A percentile compares a stretch with the other conserved stretches of the same genome.
These are phyloP conservation scores for Antigone vipio DNA, from an alignment of 2,113 vertebrate genomes.

Conservation along the genomic window DNA sequence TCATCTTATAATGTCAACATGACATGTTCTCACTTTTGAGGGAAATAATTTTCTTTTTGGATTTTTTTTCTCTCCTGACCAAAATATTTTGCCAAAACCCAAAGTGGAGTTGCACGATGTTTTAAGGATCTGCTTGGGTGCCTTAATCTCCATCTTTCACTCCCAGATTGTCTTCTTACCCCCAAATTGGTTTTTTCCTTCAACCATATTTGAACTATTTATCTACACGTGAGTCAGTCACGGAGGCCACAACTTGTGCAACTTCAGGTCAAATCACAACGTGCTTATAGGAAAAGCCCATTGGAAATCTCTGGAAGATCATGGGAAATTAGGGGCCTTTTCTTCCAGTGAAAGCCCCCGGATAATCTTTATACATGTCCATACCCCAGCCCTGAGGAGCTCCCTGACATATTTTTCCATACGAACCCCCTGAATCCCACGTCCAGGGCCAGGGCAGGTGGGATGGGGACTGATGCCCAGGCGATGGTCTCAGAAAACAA, in stretches of 20 bases:
- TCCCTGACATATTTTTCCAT: not conserved
- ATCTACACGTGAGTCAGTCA: not conserved
- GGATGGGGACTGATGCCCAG: not conserved
- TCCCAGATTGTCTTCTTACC: not conserved
- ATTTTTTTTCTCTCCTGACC: not conserved
- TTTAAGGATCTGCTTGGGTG: not conserved
- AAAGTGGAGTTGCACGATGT: not conserved
- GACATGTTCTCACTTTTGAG: not conserved
- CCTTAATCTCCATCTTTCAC: not conserved
- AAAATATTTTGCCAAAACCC: not conserved
- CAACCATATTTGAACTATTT: not conserved
- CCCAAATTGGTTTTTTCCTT: not conserved
- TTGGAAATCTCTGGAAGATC: not conserved
- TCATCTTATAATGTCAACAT: not conserved
- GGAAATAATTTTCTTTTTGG: not conserved
- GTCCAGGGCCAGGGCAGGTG: not conserved
- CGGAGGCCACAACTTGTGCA: not conserved
- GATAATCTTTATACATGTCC: too few relatives aligned
- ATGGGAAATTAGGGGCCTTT: not conserved
- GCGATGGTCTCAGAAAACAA: not conserved
- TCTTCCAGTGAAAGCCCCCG: not conserved
- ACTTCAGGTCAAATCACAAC: not conserved
- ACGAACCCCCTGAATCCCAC: rapidly evolving
- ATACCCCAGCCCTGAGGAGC: not conserved
- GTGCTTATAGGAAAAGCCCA: not conserved